Conservation (phyloP, 2,113 vertebrate species). For the Garra rufa region DNA sequence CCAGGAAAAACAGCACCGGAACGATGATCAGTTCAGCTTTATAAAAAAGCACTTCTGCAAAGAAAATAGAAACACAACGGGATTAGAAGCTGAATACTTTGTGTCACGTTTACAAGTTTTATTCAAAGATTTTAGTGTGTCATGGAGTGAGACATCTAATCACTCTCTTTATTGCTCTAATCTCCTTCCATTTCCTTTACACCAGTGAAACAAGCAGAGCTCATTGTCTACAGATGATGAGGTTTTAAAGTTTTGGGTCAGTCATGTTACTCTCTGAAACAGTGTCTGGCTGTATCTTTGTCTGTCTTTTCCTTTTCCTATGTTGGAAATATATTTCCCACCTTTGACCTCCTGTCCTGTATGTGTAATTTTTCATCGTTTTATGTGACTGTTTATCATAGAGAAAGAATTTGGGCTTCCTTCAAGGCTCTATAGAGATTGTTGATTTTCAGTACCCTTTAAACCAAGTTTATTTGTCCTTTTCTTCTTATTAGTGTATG, state of each 20-base stretch:
- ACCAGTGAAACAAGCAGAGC: background rate
- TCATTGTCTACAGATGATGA: background rate
- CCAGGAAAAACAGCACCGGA: conserved; percentile 66
- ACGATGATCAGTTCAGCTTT: conserved; percentile 73
- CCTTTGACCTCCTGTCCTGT: no score
- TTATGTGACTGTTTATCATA: no score
- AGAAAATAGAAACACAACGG: background rate
- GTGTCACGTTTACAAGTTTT: background rate
- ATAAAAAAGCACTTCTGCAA: conserved; percentile 59
- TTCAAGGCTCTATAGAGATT: no score
- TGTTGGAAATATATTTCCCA: no score
- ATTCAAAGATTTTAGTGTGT: background rate
- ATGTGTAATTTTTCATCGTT: no score
- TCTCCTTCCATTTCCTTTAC: background rate
- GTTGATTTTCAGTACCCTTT: no score
- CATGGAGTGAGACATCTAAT: background rate
- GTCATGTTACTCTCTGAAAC: no score
- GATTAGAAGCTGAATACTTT: background rate
- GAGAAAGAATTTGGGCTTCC: no score
- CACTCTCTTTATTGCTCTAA: background rate
- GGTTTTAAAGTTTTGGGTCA: background rate
- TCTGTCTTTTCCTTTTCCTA: no score
- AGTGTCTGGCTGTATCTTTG: no score
- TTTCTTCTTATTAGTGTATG: no score
- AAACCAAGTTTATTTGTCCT: no score